These are phyloP conservation scores for Trileptium ribeirensis DNA, from an alignment of 2,888 invertebrate species.

Conservation along the genomic window DNA sequence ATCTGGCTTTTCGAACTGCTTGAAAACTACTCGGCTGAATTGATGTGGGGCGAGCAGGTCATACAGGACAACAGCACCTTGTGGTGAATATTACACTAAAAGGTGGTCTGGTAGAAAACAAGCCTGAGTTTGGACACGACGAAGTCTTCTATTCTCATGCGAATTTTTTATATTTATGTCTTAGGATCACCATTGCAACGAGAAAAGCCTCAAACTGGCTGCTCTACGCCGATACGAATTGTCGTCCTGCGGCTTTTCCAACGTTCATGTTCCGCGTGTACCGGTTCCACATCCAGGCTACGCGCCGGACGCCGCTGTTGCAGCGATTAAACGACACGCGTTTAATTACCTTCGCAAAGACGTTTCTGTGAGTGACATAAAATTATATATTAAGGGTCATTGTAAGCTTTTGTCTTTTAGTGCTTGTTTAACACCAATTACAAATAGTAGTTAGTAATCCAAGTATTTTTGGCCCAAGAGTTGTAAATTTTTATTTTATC, in stretches of 20 bases:
- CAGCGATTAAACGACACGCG: slow-evolving; percentile 91
- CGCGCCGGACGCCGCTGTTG: slow-evolving; percentile 87
- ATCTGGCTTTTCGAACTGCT: too few relatives aligned
- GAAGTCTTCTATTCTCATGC: not conserved
- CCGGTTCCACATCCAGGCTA: slow-evolving; percentile 72
- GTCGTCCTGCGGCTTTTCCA: slow-evolving; percentile 56
- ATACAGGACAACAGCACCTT: too few relatives aligned
- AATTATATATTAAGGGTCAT: too few relatives aligned
- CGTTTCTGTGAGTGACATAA: slow-evolving; percentile 70
- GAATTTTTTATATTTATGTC: slow-evolving; percentile 15
- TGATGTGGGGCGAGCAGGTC: too few relatives aligned
- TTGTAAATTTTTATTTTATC: too few relatives aligned
- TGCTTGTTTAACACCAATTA: too few relatives aligned
- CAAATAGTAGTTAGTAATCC: too few relatives aligned
- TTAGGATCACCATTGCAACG: slow-evolving; percentile 84
- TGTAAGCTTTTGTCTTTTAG: too few relatives aligned
- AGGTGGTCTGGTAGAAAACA: too few relatives aligned
- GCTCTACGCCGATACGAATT: slow-evolving; percentile 63
- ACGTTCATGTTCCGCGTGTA: slow-evolving; percentile 58
- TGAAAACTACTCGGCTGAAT: too few relatives aligned
- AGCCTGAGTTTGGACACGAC: not conserved
- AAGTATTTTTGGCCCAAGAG: too few relatives aligned
- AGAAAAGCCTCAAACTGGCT: slow-evolving; percentile 64
- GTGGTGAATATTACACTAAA: too few relatives aligned
- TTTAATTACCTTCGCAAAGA: slow-evolving; percentile 80